Conservation (phyloP, 2,888 invertebrate species). For the Oscheius sp. region DNA sequence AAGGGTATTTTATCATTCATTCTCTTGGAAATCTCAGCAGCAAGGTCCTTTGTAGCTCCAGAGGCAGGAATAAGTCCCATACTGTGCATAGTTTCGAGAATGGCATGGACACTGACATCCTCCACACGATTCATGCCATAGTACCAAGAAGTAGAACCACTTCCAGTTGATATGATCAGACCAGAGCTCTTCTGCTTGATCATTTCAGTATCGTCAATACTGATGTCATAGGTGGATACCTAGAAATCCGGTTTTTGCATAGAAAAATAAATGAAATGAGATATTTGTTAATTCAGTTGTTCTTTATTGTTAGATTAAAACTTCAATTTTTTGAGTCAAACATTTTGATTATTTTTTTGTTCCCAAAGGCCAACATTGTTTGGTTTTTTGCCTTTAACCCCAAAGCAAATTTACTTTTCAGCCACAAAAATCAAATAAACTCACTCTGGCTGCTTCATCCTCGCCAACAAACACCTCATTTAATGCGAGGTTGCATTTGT, state of each 20-base stretch:
- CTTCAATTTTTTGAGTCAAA: neutral
- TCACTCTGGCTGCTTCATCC: slow-evolving; percentile 83
- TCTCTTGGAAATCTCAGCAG: slow-evolving; percentile 36
- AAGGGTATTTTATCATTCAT: slow-evolving; percentile 51
- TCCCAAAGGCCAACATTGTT: too few relatives aligned
- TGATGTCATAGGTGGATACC: slow-evolving; percentile 72
- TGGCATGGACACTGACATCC: slow-evolving; percentile 39
- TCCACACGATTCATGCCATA: slow-evolving; percentile 50
- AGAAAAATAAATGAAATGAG: too few relatives aligned
- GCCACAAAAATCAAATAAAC: slow-evolving; percentile 73
- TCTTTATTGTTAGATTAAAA: neutral
- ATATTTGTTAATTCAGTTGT: neutral
- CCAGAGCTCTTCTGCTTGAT: slow-evolving; percentile 95
- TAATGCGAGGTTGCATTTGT: slow-evolving; percentile 79
- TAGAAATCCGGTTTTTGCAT: too few relatives aligned
- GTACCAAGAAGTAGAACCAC: slow-evolving; percentile 94
- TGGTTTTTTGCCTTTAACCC: too few relatives aligned
- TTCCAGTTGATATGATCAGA: slow-evolving; percentile 92
- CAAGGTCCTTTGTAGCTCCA: slow-evolving; percentile 31
- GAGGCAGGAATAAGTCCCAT: slow-evolving; percentile 35
- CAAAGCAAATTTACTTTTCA: too few relatives aligned
- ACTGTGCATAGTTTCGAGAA: slow-evolving; percentile 42
- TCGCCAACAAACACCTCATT: slow-evolving; percentile 98
- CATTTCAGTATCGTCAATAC: slow-evolving; percentile 76
- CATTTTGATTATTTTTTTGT: too few relatives aligned